These are phyloP conservation scores for Lycaon pictus DNA, from an alignment of 2,113 vertebrate species.

Conservation along the genomic window DNA sequence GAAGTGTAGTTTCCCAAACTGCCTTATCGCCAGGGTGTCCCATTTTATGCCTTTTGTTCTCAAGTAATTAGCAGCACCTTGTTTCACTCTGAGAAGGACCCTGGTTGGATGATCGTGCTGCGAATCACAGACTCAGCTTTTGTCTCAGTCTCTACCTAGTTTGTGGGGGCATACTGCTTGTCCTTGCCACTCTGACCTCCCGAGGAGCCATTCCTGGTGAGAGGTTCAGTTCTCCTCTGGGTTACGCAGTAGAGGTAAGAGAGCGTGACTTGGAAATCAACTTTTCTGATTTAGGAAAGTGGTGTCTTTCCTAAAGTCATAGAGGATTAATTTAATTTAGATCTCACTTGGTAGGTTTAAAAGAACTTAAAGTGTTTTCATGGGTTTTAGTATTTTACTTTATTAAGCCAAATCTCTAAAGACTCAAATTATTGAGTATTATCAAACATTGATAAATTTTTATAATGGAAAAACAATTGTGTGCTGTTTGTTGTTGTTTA, in stretches of 20 bases:
- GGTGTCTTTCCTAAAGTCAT: neutral
- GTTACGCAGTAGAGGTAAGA: neutral
- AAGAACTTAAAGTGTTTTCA: slow-evolving; percentile 42
- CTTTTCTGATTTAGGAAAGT: neutral
- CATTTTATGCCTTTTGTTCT: slow-evolving; percentile 21
- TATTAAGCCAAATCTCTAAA: slow-evolving; percentile 55
- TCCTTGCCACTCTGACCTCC: neutral
- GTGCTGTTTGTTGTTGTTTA: slow-evolving; percentile 1
- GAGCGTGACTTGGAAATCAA: neutral
- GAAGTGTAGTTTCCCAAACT: slow-evolving; percentile 9
- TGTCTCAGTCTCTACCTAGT: neutral
- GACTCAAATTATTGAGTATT: neutral
- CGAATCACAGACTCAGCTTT: neutral
- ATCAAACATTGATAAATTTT: slow-evolving; percentile 69
- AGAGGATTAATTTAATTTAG: slow-evolving; percentile 34
- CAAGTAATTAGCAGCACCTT: neutral
- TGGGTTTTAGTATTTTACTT: slow-evolving; percentile 52
- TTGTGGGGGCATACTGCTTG: neutral
- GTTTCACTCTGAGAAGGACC: neutral
- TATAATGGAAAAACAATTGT: slow-evolving; percentile 37
- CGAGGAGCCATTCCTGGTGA: neutral
- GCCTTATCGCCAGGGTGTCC: neutral
- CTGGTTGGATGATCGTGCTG: neutral
- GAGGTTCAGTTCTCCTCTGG: neutral
- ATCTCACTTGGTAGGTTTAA: slow-evolving; percentile 3